These are phyloP conservation scores for Bubo scandiacus DNA, from an alignment of 2,113 vertebrate genomes.

Conservation along the genomic window DNA sequence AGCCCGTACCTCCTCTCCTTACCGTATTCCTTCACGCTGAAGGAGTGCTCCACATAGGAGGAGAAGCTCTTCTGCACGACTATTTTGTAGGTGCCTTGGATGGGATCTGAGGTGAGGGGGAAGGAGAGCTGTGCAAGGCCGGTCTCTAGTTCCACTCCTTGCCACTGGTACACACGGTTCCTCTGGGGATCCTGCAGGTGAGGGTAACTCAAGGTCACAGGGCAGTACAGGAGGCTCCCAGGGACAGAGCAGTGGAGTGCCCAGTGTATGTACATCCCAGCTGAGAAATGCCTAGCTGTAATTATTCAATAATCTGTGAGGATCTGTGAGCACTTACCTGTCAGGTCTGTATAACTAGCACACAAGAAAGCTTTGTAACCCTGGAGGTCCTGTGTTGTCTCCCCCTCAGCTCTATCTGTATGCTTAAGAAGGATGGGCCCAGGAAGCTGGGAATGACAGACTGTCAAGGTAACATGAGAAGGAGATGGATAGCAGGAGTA, in stretches of 20 bases:
- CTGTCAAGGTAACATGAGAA: background rate
- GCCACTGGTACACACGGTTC: conserved; percentile 75
- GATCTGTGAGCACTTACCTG: background rate
- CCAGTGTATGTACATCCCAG: background rate
- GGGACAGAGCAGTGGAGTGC: background rate
- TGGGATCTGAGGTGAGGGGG: conserved; percentile 69
- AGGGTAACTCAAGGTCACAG: background rate
- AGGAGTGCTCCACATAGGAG: background rate
- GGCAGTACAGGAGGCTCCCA: background rate
- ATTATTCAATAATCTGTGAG: background rate
- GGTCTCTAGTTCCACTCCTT: conserved; percentile 31
- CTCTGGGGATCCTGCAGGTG: conserved; percentile 69
- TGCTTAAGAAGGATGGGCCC: background rate
- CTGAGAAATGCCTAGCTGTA: background rate
- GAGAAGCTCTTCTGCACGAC: conserved; percentile 48
- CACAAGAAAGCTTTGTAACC: background rate
- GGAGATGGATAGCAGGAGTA: background rate
- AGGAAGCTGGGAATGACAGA: background rate
- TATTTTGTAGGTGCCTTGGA: conserved; percentile 69
- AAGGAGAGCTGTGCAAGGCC: conserved; percentile 72
- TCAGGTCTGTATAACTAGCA: background rate
- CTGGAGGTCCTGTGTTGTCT: background rate
- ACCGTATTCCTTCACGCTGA: conserved; percentile 76
- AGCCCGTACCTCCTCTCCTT: background rate
- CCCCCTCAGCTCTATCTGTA: background rate